Conservation (phyloP, 2,113 vertebrate species). For the Numida meleagris region DNA sequence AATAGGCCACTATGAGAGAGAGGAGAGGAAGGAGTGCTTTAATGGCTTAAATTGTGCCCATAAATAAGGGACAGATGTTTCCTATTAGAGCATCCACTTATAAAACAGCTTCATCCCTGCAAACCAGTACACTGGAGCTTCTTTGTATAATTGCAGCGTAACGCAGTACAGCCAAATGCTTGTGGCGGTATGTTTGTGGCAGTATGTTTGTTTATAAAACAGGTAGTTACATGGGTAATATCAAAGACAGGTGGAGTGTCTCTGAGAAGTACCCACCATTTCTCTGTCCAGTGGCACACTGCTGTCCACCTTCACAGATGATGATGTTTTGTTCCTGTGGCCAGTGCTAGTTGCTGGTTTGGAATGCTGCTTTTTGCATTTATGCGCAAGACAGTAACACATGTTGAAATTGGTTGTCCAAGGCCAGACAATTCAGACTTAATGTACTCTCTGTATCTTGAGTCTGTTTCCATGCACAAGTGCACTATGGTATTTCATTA, state of each 20-base stretch:
- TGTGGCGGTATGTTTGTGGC: neutral
- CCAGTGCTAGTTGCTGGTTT: neutral
- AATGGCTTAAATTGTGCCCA: slow-evolving; percentile 4
- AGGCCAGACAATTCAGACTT: slow-evolving; percentile 25
- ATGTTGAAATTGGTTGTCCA: slow-evolving; percentile 19
- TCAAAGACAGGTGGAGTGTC: neutral
- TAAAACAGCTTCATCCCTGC: slow-evolving; percentile 36
- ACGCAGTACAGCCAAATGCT: neutral
- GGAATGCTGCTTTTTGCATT: slow-evolving; percentile 11
- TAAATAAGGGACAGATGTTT: slow-evolving; percentile 69
- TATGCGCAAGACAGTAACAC: neutral
- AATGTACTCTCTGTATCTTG: slow-evolving; percentile 19
- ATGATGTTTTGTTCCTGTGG: neutral
- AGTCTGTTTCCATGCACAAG: neutral
- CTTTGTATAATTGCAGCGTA: neutral
- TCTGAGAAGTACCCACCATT: neutral
- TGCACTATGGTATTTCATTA: slow-evolving; percentile 54
- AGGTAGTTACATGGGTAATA: neutral
- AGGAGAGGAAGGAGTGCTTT: neutral
- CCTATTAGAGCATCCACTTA: slow-evolving; percentile 19
- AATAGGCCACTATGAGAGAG: neutral
- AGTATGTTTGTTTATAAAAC: neutral
- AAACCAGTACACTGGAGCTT: neutral
- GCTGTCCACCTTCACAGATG: neutral
- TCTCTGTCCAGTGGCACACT: neutral